Evolutionary conservation across 2,797 vertebrate species (phyloP).

Genomic region (Momotus momota): DNA sequence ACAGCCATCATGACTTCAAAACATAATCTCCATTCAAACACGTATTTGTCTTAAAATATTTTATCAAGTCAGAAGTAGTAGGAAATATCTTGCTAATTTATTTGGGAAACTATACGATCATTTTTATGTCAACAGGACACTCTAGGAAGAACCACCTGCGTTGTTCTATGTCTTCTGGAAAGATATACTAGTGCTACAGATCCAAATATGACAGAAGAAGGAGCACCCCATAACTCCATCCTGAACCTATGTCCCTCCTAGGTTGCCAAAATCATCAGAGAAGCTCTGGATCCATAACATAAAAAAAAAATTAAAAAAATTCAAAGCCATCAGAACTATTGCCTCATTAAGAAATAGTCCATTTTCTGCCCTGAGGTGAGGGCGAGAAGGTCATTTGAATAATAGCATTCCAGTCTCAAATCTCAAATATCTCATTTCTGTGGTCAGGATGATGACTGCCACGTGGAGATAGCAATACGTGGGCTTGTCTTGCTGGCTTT

Average conservation of each 20-base stretch:
- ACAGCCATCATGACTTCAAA: neutral
- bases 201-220: neutral
- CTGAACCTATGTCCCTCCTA: neutral
- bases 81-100: neutral
- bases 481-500: neutral
- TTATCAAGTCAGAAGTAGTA: neutral
- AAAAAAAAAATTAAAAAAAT: neutral
- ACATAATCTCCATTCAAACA: neutral
- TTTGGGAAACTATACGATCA: neutral
- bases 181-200: neutral
- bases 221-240: neutral
- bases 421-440: neutral
- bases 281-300: neutral
- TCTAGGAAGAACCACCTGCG: neutral
- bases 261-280: neutral
- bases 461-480: neutral
- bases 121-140: neutral
- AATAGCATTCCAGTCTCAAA: neutral
- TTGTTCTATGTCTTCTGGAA: neutral
- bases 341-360: neutral
- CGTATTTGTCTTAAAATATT: neutral
- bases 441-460: neutral
- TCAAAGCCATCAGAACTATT: neutral
- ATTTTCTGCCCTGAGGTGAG: neutral
- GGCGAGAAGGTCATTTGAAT: neutral